These are phyloP conservation scores for Orchesellides sinensis DNA, from an alignment of 2,888 invertebrate species.

Conservation along the genomic window DNA sequence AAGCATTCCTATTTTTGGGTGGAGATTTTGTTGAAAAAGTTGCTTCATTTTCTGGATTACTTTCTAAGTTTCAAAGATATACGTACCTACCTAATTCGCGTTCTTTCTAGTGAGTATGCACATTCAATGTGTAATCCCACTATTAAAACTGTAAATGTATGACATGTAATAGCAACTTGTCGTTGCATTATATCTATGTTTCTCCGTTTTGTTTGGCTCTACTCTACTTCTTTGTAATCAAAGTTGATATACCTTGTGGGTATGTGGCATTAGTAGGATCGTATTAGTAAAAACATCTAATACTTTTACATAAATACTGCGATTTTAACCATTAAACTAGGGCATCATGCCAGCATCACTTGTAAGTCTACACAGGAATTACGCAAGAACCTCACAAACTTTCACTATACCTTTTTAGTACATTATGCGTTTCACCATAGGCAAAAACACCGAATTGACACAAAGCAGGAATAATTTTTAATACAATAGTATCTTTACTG, in stretches of 20 bases:
- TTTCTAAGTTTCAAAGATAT: not conserved
- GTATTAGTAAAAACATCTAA: not conserved
- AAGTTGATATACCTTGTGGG: not conserved
- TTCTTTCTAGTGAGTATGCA: not conserved
- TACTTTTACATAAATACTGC: not conserved
- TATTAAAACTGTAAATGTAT: conserved; percentile 50
- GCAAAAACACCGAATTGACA: too few species aligned
- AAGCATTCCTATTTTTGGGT: conserved; percentile 4
- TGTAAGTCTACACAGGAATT: not conserved
- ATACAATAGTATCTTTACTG: not conserved
- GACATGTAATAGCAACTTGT: too few species aligned
- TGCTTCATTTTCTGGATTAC: conserved; percentile 47
- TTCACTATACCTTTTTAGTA: not conserved
- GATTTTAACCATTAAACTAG: conserved; percentile 15
- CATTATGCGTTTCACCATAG: too few species aligned
- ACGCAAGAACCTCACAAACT: not conserved
- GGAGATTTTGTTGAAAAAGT: conserved; percentile 23
- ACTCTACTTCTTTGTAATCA: not conserved
- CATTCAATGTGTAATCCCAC: conserved; percentile 39
- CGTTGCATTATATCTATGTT: too few species aligned
- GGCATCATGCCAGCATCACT: not conserved
- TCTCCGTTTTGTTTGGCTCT: too few species aligned
- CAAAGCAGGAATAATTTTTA: too few species aligned
- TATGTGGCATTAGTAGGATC: not conserved
- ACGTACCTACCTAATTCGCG: not conserved